These are phyloP conservation scores for Atta cephalotes DNA, from an alignment of 1,140 invertebrate genomes.

Conservation along the genomic window DNA sequence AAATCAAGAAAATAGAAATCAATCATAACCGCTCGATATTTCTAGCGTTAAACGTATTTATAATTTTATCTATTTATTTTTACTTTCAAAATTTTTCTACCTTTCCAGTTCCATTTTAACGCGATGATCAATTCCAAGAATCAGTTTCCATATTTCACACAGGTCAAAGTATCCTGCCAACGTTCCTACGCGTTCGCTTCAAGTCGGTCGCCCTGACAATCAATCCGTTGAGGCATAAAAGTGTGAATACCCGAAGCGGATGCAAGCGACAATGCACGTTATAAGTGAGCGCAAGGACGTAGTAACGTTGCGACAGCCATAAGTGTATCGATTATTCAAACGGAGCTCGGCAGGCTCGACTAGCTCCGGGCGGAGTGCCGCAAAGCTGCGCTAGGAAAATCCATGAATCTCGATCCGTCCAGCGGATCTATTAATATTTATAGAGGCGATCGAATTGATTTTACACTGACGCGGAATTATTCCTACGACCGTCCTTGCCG, in stretches of 20 bases:
- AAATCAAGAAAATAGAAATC: no score
- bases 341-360: neutral
- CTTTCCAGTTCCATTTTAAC: neutral
- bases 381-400: slow-evolving; percentile 24
- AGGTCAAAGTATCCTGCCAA: neutral
- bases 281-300: slow-evolving; percentile 59
- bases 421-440: slow-evolving; percentile 55
- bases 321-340: slow-evolving; percentile 63
- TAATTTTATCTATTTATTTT: neutral
- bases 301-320: slow-evolving; percentile 26
- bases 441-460: slow-evolving; percentile 34
- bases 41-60: neutral
- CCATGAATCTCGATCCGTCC: slow-evolving; percentile 51
- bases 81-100: neutral
- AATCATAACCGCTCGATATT: no score
- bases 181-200: slow-evolving; percentile 25
- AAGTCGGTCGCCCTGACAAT: neutral
- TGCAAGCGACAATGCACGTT: slow-evolving; percentile 43
- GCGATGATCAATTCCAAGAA: neutral
- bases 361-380: neutral
- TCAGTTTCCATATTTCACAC: neutral
- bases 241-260: slow-evolving; percentile 30
- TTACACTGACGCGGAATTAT: slow-evolving; percentile 56
- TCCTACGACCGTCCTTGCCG: slow-evolving; percentile 9
- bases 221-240: slow-evolving; percentile 24